phyloP scores from a whole-genome alignment of 2,888 invertebrate genomes.

The Axea sp. region DNA sequence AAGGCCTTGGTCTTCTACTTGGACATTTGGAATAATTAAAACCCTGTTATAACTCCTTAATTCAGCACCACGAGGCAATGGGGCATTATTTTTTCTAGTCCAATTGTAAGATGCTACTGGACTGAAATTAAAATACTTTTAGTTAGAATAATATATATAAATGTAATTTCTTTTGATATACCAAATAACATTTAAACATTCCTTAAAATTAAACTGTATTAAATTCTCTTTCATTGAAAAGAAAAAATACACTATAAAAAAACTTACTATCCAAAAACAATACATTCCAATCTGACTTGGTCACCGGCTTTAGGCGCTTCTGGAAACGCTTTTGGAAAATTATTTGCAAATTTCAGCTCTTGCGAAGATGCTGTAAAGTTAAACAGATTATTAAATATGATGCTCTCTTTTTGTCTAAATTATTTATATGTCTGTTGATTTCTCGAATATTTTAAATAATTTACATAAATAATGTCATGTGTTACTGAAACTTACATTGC shows the following conservation, averaged over 20 bases:
- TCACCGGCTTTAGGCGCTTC: slow-evolving; percentile 94
- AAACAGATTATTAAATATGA: neutral
- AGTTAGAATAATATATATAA: too few species aligned
- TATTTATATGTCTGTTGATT: too few species aligned
- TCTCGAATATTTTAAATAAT: too few species aligned
- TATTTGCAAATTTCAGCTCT: slow-evolving; percentile 94
- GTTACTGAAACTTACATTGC: slow-evolving; percentile 83
- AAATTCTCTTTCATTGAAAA: too few species aligned
- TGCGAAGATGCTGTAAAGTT: slow-evolving; percentile 87
- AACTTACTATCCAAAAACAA: slow-evolving; percentile 94
- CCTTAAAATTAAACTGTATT: too few species aligned
- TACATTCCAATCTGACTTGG: slow-evolving; percentile 94
- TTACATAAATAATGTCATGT: too few species aligned
- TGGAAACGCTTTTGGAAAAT: slow-evolving; percentile 97
- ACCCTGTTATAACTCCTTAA: slow-evolving; percentile 91
- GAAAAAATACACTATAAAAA: slow-evolving; percentile 9
- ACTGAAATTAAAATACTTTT: slow-evolving; percentile 76
- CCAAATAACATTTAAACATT: too few species aligned
- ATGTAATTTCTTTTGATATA: too few species aligned
- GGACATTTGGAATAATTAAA: slow-evolving; percentile 90
- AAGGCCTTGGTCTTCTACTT: slow-evolving; percentile 95
- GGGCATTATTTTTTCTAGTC: slow-evolving; percentile 86
- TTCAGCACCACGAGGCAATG: slow-evolving; percentile 87
- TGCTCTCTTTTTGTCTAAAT: too few species aligned
- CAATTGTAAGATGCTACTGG: slow-evolving; percentile 96